Conservation (phyloP, 1,140 invertebrate species). For the Brachionus rubens region DNA sequence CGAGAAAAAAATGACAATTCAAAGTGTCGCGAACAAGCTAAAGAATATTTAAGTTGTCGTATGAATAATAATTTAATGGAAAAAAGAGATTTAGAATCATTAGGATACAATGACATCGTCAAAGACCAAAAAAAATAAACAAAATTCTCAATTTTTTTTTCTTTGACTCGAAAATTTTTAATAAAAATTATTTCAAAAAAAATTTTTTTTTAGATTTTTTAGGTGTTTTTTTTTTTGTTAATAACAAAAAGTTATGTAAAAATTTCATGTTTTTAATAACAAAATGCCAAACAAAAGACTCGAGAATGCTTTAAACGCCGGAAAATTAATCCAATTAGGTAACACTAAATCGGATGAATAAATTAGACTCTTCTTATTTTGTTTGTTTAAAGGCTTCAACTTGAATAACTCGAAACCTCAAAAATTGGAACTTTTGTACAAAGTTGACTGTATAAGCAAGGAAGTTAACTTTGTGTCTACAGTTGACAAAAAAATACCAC, state of each 20-base stretch:
- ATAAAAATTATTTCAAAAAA: background rate
- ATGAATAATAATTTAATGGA: constrained; percentile 46
- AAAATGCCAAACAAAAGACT: constrained; percentile 24
- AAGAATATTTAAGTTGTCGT: constrained; percentile 42
- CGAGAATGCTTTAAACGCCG: constrained; percentile 11
- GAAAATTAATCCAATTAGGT: constrained; percentile 23
- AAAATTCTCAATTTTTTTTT: background rate
- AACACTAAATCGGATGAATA: background rate
- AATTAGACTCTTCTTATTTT: background rate
- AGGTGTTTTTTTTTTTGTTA: no score
- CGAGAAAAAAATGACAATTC: constrained; percentile 32
- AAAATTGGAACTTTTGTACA: constrained; percentile 15
- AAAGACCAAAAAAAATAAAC: background rate
- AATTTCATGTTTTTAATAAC: no score
- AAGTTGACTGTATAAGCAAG: background rate
- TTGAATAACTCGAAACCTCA: constrained; percentile 15
- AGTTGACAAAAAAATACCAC: background rate
- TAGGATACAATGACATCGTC: constrained; percentile 11
- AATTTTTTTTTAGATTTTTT: background rate
- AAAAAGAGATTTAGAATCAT: constrained; percentile 33
- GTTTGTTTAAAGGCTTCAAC: background rate
- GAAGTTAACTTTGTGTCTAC: background rate
- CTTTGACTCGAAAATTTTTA: background rate
- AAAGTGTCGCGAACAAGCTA: constrained; percentile 9
- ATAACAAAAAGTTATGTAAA: no score